Evolutionary conservation across 2,888 invertebrate species (phyloP).

Genomic region (Cordylochernes scorpioides): DNA sequence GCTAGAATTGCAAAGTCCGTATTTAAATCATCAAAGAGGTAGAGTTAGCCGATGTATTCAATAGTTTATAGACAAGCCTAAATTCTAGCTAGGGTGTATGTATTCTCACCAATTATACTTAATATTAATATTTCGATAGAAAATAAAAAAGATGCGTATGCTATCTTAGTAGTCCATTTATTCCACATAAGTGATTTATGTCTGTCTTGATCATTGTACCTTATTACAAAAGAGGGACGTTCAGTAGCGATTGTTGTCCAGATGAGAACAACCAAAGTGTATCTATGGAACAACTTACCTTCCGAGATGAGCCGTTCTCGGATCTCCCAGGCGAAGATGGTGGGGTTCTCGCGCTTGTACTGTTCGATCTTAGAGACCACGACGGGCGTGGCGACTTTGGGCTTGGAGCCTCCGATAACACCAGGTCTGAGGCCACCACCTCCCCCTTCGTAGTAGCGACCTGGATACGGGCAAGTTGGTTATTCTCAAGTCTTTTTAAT

Average conservation of each 20-base stretch:
- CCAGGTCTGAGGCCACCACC: conserved; percentile 10
- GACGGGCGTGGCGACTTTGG: conserved; percentile 86
- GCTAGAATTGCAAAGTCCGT: too few species aligned
- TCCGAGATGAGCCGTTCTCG: conserved; percentile 81
- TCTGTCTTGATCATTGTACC: too few species aligned
- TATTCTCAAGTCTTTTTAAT: too few species aligned
- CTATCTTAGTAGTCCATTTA: not conserved
- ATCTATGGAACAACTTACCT: conserved; percentile 32
- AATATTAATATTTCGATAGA: too few species aligned
- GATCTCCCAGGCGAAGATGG: conserved; percentile 97
- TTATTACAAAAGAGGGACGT: too few species aligned
- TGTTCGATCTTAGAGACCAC: conserved; percentile 93
- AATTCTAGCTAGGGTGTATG: too few species aligned
- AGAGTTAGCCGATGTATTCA: too few species aligned
- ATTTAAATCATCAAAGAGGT: too few species aligned
- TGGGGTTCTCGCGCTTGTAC: conserved; percentile 90
- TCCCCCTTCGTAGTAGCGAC: conserved; percentile 11
- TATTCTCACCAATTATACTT: too few species aligned
- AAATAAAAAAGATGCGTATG: not conserved
- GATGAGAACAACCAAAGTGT: conserved; percentile 1
- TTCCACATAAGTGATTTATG: not conserved
- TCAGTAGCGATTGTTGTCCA: not conserved
- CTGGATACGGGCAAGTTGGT: too few species aligned
- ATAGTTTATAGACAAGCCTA: too few species aligned
- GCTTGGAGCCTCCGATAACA: conserved; percentile 76